phyloP scores from a whole-genome alignment of 30 jellyfish, hydroid and myxozoan genomes.

The Cassiopea xamachana region DNA sequence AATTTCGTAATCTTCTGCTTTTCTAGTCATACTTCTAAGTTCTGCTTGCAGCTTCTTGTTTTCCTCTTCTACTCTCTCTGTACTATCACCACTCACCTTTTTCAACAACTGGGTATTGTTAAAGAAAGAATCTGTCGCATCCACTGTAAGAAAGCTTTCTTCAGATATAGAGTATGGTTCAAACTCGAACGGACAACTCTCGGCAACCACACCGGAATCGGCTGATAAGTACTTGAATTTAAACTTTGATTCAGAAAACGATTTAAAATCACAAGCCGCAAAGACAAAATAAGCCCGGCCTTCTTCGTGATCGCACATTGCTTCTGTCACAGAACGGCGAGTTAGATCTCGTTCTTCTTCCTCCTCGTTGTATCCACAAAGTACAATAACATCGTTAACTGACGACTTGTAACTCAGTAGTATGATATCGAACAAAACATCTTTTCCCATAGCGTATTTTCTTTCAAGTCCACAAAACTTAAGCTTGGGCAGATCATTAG shows the following conservation, averaged over 20 bases:
- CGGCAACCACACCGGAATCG: constrained; percentile 28
- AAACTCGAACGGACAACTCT: constrained; percentile 33
- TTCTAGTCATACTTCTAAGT: not conserved
- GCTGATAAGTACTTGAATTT: constrained; percentile 45
- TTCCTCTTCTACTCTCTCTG: constrained; percentile 36
- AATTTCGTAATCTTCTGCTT: constrained; percentile 9
- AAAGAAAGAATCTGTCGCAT: not conserved
- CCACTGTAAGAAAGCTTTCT: constrained; percentile 33
- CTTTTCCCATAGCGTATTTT: constrained; percentile 6
- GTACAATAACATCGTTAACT: constrained; percentile 17
- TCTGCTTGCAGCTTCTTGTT: constrained; percentile 27
- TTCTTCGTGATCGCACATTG: not conserved
- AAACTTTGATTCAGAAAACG: not conserved
- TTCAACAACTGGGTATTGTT: not conserved
- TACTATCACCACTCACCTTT: constrained; percentile 6
- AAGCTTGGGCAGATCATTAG: constrained; percentile 5
- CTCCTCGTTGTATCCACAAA: constrained; percentile 26
- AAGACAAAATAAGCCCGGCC: not conserved
- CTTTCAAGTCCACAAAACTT: constrained; percentile 11
- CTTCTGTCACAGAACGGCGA: constrained; percentile 30
- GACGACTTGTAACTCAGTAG: constrained; percentile 7
- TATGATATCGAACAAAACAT: constrained; percentile 1
- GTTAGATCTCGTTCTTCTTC: not conserved
- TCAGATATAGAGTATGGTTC: constrained; percentile 34
- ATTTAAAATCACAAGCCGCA: constrained; percentile 11